Evolutionary conservation across 2,113 vertebrate genomes (phyloP).

Genomic region (Strix uralensis): DNA sequence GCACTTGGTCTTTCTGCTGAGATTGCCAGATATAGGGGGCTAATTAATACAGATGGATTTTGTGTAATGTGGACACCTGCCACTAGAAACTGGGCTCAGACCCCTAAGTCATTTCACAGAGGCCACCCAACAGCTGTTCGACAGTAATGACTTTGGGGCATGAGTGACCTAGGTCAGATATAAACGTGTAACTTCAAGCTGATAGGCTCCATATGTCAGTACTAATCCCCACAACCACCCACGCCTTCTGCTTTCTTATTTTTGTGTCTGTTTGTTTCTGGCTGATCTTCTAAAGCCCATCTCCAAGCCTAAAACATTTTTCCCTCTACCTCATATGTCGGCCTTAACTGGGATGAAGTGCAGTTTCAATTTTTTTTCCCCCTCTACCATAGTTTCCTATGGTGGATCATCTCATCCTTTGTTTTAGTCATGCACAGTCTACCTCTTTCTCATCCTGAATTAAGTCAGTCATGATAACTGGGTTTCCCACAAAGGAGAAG

Average conservation of each 20-base stretch:
- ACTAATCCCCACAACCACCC: conserved; percentile 43
- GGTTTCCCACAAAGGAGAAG: background rate
- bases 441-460: background rate
- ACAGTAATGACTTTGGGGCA: conserved; percentile 53
- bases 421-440: background rate
- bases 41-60: conserved; percentile 45
- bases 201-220: conserved; percentile 56
- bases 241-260: conserved; percentile 53
- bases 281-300: conserved; percentile 34
- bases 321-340: background rate
- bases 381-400: background rate
- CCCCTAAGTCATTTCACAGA: conserved; percentile 41
- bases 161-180: conserved; percentile 43
- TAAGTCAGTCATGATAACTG: background rate
- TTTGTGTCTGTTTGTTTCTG: conserved; percentile 1
- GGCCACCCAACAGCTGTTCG: conserved; percentile 39
- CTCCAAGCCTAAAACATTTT: background rate
- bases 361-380: background rate
- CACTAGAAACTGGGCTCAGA: conserved; percentile 55
- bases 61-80: conserved; percentile 42
- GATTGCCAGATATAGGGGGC: background rate
- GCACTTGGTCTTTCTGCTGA: background rate
- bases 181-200: conserved; percentile 46
- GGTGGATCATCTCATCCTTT: background rate
- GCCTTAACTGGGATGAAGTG: background rate